phyloP scores from a whole-genome alignment of 2,113 vertebrate species.

The Pica pica region DNA sequence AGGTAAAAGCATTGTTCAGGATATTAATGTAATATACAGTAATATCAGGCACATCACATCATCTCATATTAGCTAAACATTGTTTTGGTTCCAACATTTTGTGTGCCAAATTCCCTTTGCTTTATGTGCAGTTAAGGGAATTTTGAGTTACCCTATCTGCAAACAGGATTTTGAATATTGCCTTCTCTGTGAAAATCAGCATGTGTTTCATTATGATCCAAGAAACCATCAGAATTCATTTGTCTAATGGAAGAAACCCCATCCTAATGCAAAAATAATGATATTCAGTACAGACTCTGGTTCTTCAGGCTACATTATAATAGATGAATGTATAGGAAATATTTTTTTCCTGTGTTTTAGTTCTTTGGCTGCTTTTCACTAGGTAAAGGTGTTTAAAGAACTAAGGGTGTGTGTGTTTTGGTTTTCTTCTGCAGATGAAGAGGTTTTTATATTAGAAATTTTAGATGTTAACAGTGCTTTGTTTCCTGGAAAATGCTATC shows the following conservation, averaged over 20 bases:
- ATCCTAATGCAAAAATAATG: neutral
- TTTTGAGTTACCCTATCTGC: neutral
- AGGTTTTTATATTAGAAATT: neutral
- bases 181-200: neutral
- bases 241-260: neutral
- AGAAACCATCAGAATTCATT: neutral
- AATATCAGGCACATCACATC: neutral
- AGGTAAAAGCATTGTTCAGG: constrained; percentile 73
- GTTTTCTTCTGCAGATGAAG: neutral
- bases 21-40: neutral
- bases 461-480: neutral
- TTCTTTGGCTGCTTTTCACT: neutral
- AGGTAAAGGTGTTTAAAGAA: neutral
- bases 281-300: neutral
- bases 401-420: neutral
- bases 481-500: neutral
- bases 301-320: neutral
- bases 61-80: neutral
- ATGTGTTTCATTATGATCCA: neutral
- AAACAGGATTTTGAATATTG: neutral
- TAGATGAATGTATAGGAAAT: neutral
- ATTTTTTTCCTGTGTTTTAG: neutral
- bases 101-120: neutral
- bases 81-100: neutral
- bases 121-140: neutral